Percentiles rank a stretch among this genome's conserved stretches.
phyloP scores from a whole-genome alignment of 2,888 invertebrate genomes.

The Caenorhabditis panamensis region DNA sequence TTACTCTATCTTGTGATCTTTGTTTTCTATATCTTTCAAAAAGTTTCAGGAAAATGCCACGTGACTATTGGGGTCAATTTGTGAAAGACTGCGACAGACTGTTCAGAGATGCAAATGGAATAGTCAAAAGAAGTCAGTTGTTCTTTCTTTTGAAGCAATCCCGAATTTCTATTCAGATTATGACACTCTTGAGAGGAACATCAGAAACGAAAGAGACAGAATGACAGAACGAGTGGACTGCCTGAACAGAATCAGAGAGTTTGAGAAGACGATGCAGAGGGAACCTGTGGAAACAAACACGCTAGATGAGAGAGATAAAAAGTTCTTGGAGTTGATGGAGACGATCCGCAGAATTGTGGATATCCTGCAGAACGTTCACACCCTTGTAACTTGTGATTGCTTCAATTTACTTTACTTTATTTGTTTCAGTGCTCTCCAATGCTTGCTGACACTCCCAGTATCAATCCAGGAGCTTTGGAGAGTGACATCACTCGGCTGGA shows the following conservation, averaged over 20 bases:
- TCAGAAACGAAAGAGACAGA: slow-evolving; percentile 4
- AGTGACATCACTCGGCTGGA: slow-evolving; percentile 4
- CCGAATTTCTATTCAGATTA: slow-evolving; percentile 12
- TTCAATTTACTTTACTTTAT: not conserved
- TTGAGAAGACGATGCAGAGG: not conserved
- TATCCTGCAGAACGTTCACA: slow-evolving; percentile 24
- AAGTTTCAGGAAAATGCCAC: slow-evolving; percentile 13
- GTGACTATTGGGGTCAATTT: slow-evolving; percentile 27
- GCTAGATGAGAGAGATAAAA: slow-evolving; percentile 2
- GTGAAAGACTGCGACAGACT: slow-evolving; percentile 16
- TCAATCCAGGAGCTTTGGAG: slow-evolving; percentile 32
- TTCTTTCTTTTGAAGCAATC: not conserved
- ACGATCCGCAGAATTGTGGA: slow-evolving; percentile 18
- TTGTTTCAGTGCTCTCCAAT: slow-evolving; percentile 27
- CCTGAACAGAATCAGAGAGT: slow-evolving; percentile 19
- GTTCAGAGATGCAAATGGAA: slow-evolving; percentile 14
- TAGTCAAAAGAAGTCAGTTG: slow-evolving; percentile 13
- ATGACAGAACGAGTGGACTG: slow-evolving; percentile 32
- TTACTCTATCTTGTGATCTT: too few species aligned
- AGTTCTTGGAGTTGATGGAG: slow-evolving; percentile 25
- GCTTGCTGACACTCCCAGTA: slow-evolving; percentile 13
- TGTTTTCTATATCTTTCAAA: too few species aligned
- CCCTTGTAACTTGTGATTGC: slow-evolving; percentile 5
- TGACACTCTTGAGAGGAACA: slow-evolving; percentile 11
- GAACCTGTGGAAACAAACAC: too few species aligned